These are phyloP conservation scores for Characodon lateralis DNA, from an alignment of 2,797 vertebrate genomes.

Conservation along the genomic window DNA sequence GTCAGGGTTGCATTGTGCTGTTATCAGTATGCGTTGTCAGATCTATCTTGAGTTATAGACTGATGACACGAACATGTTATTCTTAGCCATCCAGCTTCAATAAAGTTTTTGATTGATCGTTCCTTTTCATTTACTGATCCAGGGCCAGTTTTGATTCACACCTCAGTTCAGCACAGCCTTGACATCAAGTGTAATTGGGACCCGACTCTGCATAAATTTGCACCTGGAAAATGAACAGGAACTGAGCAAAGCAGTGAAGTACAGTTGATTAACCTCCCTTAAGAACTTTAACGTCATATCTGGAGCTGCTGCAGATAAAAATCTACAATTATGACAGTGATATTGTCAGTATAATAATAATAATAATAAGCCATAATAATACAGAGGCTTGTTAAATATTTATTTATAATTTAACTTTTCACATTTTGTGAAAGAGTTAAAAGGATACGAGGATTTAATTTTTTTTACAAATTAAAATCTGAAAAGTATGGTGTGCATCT, in stretches of 20 bases:
- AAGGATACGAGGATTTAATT: too few relatives aligned
- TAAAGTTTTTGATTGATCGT: slow-evolving; percentile 4
- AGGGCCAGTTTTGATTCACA: background rate
- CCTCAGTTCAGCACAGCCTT: background rate
- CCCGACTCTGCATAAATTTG: slow-evolving; percentile 23
- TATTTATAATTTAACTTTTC: background rate
- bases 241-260: background rate
- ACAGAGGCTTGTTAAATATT: background rate
- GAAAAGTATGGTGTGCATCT: background rate
- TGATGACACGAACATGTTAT: slow-evolving; percentile 7
- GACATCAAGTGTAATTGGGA: slow-evolving; percentile 12
- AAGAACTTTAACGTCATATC: background rate
- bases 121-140: slow-evolving; percentile 2
- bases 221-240: slow-evolving; percentile 5
- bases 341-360: too few relatives aligned
- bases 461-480: background rate
- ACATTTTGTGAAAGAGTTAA: background rate
- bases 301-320: background rate
- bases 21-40: slow-evolving; percentile 11
- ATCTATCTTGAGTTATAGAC: slow-evolving; percentile 9
- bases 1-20: background rate
- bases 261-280: background rate
- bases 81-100: slow-evolving; percentile 5
- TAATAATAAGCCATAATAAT: background rate
- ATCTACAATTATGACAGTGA: background rate